These are phyloP conservation scores for Pterocles burchelli DNA, from an alignment of 2,113 vertebrate genomes.

Conservation along the genomic window DNA sequence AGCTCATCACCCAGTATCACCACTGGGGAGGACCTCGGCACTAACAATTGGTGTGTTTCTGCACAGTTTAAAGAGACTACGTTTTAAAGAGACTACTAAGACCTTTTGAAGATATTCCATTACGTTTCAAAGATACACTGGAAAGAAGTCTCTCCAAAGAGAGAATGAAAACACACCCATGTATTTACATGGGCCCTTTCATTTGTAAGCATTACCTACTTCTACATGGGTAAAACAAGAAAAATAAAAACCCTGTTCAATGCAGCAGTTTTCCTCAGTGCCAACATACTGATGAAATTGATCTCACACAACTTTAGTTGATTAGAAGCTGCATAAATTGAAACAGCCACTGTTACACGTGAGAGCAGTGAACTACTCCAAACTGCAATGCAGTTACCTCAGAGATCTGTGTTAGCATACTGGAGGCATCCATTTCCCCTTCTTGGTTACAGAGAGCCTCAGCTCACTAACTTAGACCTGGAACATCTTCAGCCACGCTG, in stretches of 20 bases:
- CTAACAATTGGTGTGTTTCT: background rate
- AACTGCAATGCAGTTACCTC: accelerated
- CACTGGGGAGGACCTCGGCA: background rate
- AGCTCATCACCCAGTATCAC: background rate
- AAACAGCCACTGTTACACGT: accelerated
- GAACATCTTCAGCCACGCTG: background rate
- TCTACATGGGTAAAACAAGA: background rate
- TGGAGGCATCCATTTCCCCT: background rate
- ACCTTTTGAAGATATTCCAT: too few species aligned
- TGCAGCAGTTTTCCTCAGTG: background rate
- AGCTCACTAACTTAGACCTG: background rate
- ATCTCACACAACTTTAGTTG: background rate
- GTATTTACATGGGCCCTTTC: background rate
- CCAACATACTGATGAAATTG: background rate
- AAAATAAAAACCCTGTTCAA: background rate
- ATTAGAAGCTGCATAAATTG: background rate
- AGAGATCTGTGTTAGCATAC: accelerated
- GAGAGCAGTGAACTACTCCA: background rate
- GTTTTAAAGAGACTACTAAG: too few species aligned
- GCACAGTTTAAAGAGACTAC: background rate
- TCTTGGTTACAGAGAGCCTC: background rate
- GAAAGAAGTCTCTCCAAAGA: background rate
- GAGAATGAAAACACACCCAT: background rate
- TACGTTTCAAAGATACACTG: background rate
- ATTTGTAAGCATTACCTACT: accelerated